Evolutionary conservation across 2,113 vertebrate genomes (phyloP).

Genomic region (Pandion haliaetus): DNA sequence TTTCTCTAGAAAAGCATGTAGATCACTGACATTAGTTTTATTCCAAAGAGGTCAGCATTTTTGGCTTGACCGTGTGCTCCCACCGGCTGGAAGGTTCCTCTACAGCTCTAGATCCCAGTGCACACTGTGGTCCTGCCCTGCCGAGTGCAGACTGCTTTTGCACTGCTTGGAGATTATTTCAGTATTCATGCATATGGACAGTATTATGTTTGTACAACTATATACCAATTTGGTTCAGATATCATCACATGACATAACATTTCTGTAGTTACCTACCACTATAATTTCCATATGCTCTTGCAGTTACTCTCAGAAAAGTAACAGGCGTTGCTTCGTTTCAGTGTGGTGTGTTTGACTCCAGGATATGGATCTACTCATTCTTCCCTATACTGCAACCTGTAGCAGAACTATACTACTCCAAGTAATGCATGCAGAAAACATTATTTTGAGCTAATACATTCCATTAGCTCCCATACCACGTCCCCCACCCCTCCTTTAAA

Average conservation of each 20-base stretch:
- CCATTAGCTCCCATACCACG: neutral
- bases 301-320: neutral
- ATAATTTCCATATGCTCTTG: neutral
- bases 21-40: neutral
- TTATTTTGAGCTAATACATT: neutral
- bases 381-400: neutral
- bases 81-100: neutral
- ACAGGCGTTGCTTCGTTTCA: neutral
- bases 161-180: neutral
- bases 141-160: neutral
- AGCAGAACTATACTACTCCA: neutral
- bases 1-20: neutral
- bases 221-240: neutral
- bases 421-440: neutral
- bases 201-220: neutral
- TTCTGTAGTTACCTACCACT: neutral
- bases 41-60: neutral
- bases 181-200: neutral
- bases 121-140: neutral
- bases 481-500: neutral
- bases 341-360: neutral
- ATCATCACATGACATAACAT: neutral
- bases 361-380: neutral
- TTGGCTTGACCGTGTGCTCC: neutral
- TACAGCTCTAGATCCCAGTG: neutral